Conservation (phyloP, 2,113 vertebrate genomes). For the Aplodontia rufa region DNA sequence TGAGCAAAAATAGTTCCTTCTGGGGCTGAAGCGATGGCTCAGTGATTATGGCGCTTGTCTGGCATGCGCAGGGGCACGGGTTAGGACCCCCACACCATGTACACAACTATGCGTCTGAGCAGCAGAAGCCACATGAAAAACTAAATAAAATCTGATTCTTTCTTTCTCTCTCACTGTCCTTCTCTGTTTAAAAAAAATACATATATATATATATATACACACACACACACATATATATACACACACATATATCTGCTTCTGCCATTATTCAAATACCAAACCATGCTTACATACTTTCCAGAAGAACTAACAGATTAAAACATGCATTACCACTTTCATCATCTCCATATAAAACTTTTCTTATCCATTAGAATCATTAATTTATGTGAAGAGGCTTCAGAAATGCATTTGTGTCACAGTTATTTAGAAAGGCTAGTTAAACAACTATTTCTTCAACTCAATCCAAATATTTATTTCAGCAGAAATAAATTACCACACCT, state of each 20-base stretch:
- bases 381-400: background rate
- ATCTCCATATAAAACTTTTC: background rate
- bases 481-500: slow-evolving; percentile 26
- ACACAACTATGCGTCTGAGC: no score
- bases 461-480: slow-evolving; percentile 34
- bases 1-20: background rate
- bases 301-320: background rate
- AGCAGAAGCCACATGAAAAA: no score
- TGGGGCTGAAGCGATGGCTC: no score
- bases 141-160: no score
- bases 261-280: background rate
- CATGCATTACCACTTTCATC: background rate
- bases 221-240: no score
- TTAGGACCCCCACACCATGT: no score
- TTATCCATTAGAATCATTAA: background rate
- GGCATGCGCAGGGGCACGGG: no score
- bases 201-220: no score
- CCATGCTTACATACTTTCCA: background rate
- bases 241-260: no score
- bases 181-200: no score
- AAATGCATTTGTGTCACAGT: background rate
- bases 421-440: background rate
- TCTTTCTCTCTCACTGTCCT: no score
- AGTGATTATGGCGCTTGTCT: no score
- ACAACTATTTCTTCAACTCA: background rate